phyloP scores from a whole-genome alignment of 2,888 invertebrate species.

The Drosophila subsilvestris region DNA sequence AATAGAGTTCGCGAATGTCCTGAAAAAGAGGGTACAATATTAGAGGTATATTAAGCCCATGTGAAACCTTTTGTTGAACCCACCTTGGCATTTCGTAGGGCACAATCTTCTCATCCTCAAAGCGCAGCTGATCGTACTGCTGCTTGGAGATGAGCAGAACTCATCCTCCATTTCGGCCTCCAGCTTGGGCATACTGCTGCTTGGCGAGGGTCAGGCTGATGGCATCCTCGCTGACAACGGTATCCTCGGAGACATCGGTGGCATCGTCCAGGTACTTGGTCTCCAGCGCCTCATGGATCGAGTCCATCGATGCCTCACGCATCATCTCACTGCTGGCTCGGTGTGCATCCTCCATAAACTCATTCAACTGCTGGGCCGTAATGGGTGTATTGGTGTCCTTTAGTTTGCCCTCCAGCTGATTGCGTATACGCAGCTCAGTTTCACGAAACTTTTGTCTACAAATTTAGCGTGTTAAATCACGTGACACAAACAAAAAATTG shows the following conservation, averaged over 20 bases:
- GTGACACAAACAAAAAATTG: too few species aligned
- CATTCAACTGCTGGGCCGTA: constrained; percentile 21
- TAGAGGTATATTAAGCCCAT: background rate
- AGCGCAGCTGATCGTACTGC: constrained; percentile 85
- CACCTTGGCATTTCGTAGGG: constrained; percentile 85
- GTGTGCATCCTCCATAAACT: constrained; percentile 49
- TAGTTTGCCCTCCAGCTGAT: constrained; percentile 66
- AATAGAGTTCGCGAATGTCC: constrained; percentile 87
- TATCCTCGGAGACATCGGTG: constrained; percentile 74
- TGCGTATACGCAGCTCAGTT: constrained; percentile 77
- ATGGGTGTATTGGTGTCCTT: constrained; percentile 45
- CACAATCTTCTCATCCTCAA: constrained; percentile 86
- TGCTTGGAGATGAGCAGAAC: constrained; percentile 85
- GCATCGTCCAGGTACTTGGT: constrained; percentile 70
- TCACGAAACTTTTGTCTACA: constrained; percentile 82
- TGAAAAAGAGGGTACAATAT: constrained; percentile 59
- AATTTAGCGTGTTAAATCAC: too few species aligned
- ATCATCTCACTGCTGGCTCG: constrained; percentile 41
- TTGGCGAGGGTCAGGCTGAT: constrained; percentile 75
- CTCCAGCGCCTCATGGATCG: constrained; percentile 48
- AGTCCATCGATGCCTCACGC: constrained; percentile 47
- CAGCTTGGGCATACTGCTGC: constrained; percentile 71
- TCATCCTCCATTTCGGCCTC: constrained; percentile 79
- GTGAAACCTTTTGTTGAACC: constrained; percentile 28
- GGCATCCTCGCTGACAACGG: constrained; percentile 61